Evolutionary conservation across 2,113 vertebrate genomes (phyloP).

Genomic region (Perognathus longimembris): DNA sequence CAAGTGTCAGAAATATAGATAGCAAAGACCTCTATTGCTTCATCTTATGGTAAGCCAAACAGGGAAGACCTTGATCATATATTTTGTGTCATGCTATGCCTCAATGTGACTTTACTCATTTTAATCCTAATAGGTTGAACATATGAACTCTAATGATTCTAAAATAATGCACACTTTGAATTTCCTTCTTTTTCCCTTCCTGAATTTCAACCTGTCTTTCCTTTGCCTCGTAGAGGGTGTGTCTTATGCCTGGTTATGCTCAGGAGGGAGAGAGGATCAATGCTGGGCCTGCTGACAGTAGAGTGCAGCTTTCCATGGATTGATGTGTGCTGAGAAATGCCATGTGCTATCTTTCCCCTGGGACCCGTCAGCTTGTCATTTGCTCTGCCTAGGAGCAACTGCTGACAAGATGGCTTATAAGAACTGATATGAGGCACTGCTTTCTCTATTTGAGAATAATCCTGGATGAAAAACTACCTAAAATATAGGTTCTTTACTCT

Average conservation of each 20-base stretch:
- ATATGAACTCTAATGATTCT: no score
- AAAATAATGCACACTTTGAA: no score
- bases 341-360: slow-evolving; percentile 57
- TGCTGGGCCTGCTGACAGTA: background rate
- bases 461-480: background rate
- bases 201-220: background rate
- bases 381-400: slow-evolving; percentile 36
- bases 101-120: background rate
- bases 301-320: background rate
- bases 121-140: background rate
- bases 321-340: slow-evolving; percentile 23
- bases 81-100: background rate
- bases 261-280: slow-evolving; percentile 7
- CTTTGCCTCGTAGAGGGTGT: background rate
- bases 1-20: background rate
- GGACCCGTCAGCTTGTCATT: slow-evolving; percentile 47
- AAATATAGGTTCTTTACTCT: background rate
- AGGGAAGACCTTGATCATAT: background rate
- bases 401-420: slow-evolving; percentile 73
- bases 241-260: background rate
- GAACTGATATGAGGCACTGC: slow-evolving; percentile 71
- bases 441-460: slow-evolving; percentile 34
- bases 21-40: background rate
- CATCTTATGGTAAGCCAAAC: background rate
- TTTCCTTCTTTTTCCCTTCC: background rate